phyloP scores from a whole-genome alignment of 2,113 vertebrate species.

The Macquaria australasica region DNA sequence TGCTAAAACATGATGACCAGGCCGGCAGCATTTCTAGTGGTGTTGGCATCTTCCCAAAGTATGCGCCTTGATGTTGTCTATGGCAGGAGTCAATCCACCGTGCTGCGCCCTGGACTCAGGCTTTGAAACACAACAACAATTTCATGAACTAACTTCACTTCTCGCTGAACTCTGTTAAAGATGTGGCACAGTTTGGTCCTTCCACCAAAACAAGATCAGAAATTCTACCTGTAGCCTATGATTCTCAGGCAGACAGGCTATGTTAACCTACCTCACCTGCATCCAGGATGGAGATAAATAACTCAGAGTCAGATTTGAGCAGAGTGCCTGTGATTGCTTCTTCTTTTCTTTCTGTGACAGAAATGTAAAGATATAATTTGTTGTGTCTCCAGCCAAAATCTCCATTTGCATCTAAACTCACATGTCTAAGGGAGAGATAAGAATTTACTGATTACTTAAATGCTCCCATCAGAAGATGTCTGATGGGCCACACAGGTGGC shows the following conservation, averaged over 20 bases:
- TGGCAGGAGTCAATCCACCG: constrained; percentile 18
- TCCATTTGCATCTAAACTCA: background rate
- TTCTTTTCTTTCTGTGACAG: background rate
- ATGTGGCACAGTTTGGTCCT: background rate
- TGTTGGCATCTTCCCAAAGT: constrained; percentile 64
- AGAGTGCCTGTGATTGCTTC: no score
- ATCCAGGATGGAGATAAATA: background rate
- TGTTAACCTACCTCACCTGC: background rate
- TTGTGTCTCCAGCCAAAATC: background rate
- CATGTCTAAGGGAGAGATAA: background rate
- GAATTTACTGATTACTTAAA: background rate
- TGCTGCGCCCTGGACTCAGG: constrained; percentile 33
- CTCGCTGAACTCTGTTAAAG: background rate
- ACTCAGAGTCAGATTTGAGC: background rate
- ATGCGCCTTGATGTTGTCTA: constrained; percentile 60
- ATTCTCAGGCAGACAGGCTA: background rate
- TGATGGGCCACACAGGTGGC: background rate
- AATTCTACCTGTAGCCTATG: background rate
- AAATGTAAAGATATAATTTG: background rate
- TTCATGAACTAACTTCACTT: constrained; percentile 19
- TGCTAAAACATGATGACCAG: constrained; percentile 27
- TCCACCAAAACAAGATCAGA: background rate
- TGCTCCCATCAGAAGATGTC: background rate
- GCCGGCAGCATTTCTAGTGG: constrained; percentile 37
- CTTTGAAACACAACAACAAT: constrained; percentile 11